These are phyloP conservation scores for Nudaria mundana DNA, from an alignment of 2,888 invertebrate genomes.

Conservation along the genomic window DNA sequence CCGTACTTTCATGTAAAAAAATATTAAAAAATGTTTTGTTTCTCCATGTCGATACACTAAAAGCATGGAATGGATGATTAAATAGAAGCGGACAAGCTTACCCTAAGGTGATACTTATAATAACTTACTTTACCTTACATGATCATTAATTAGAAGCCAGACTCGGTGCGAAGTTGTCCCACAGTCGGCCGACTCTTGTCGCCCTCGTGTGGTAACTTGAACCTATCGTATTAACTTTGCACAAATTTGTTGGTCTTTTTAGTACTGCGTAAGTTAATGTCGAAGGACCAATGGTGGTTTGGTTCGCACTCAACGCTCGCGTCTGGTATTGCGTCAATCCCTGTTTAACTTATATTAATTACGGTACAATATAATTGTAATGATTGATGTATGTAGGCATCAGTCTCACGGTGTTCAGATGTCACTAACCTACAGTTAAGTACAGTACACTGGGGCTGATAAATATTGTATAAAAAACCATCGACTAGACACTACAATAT, in stretches of 20 bases:
- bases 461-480: slow-evolving; percentile 49
- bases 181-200: slow-evolving; percentile 12
- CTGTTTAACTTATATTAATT: slow-evolving; percentile 57
- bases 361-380: slow-evolving; percentile 43
- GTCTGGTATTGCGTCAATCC: slow-evolving; percentile 70
- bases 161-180: slow-evolving; percentile 35
- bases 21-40: slow-evolving; percentile 24
- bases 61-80: slow-evolving; percentile 64
- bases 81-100: slow-evolving; percentile 54
- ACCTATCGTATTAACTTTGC: slow-evolving; percentile 30
- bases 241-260: slow-evolving; percentile 17
- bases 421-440: slow-evolving; percentile 44
- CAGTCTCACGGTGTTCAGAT: slow-evolving; percentile 50
- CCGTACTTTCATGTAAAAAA: slow-evolving; percentile 29
- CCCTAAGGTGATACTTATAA: slow-evolving; percentile 56
- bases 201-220: slow-evolving; percentile 8
- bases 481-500: slow-evolving; percentile 73
- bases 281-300: slow-evolving; percentile 4
- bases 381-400: slow-evolving; percentile 45
- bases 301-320: slow-evolving; percentile 11
- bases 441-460: slow-evolving; percentile 36
- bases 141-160: slow-evolving; percentile 56
- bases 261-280: slow-evolving; percentile 19
- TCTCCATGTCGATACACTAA: slow-evolving; percentile 38
- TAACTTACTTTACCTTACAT: slow-evolving; percentile 60